These are phyloP conservation scores for Endomychus coccineus DNA, from an alignment of 2,888 invertebrate species.

Conservation along the genomic window DNA sequence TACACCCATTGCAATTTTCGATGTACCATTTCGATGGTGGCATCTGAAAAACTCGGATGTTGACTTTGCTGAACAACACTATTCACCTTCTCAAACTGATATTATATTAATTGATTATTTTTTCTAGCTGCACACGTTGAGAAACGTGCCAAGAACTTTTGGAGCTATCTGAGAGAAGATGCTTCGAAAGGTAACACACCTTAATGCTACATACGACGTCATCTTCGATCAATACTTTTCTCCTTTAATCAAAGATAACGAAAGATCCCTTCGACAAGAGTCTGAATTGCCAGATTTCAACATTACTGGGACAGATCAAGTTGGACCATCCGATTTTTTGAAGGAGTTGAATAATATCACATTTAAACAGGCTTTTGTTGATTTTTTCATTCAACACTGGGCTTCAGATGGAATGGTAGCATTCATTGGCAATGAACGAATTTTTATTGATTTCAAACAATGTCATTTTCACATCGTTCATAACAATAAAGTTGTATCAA, in stretches of 20 bases:
- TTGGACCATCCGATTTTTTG: slow-evolving; percentile 22
- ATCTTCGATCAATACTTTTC: slow-evolving; percentile 17
- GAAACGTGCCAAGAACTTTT: slow-evolving; percentile 30
- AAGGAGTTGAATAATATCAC: slow-evolving; percentile 25
- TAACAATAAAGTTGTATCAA: slow-evolving; percentile 20
- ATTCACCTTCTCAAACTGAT: slow-evolving; percentile 21
- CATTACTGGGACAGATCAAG: slow-evolving; percentile 28
- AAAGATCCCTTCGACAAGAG: slow-evolving; percentile 21
- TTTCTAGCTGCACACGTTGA: slow-evolving; percentile 27
- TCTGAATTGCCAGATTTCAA: slow-evolving; percentile 22
- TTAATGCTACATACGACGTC: slow-evolving; percentile 19
- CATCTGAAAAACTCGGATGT: slow-evolving; percentile 29
- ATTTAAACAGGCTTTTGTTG: slow-evolving; percentile 30
- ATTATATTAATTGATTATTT: slow-evolving; percentile 34
- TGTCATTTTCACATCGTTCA: slow-evolving; percentile 29
- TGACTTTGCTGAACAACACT: slow-evolving; percentile 20
- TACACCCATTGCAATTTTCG: slow-evolving; percentile 28
- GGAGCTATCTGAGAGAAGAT: slow-evolving; percentile 29
- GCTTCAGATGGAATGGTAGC: slow-evolving; percentile 27
- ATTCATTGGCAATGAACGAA: slow-evolving; percentile 24
- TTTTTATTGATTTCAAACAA: slow-evolving; percentile 21
- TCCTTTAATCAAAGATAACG: slow-evolving; percentile 22
- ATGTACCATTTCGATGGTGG: slow-evolving; percentile 29
- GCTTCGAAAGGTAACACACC: slow-evolving; percentile 16
- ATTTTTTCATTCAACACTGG: no score